Evolutionary conservation across 2,888 invertebrate genomes (phyloP).

Genomic region (Colletes collaris): DNA sequence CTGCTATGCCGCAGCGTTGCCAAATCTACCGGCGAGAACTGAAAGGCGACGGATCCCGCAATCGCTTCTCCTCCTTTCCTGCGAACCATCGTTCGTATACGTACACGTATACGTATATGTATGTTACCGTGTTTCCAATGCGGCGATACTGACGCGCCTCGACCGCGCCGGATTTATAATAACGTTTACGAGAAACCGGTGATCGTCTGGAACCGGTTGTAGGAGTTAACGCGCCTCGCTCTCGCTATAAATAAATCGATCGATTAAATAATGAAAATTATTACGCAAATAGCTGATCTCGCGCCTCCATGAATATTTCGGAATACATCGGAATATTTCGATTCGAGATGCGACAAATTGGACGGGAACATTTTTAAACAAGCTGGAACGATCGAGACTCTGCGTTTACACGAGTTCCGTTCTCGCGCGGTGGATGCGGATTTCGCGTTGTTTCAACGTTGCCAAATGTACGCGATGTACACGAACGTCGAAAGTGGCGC

Average conservation of each 20-base stretch:
- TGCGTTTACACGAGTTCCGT: neutral
- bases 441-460: slow-evolving; percentile 60
- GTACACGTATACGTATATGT: no score
- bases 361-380: neutral
- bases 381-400: neutral
- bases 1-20: slow-evolving; percentile 71
- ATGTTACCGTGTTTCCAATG: slow-evolving; percentile 33
- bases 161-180: slow-evolving; percentile 55
- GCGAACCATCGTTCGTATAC: neutral
- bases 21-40: slow-evolving; percentile 56
- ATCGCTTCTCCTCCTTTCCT: slow-evolving; percentile 26
- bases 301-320: neutral
- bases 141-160: slow-evolving; percentile 36
- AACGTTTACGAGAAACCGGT: slow-evolving; percentile 38
- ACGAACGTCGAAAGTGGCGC: slow-evolving; percentile 43
- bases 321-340: no score
- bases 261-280: slow-evolving; percentile 6
- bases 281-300: neutral
- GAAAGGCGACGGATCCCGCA: slow-evolving; percentile 49
- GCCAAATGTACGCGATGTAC: slow-evolving; percentile 40
- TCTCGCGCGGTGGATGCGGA: slow-evolving; percentile 49
- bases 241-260: slow-evolving; percentile 40
- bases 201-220: slow-evolving; percentile 50
- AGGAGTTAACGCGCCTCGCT: slow-evolving; percentile 16
- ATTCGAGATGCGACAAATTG: neutral